Evolutionary conservation across 2,888 invertebrate species (phyloP), one percentile per base, ranked within the genome.

Genomic region (Sipunculus nudus): DNA sequence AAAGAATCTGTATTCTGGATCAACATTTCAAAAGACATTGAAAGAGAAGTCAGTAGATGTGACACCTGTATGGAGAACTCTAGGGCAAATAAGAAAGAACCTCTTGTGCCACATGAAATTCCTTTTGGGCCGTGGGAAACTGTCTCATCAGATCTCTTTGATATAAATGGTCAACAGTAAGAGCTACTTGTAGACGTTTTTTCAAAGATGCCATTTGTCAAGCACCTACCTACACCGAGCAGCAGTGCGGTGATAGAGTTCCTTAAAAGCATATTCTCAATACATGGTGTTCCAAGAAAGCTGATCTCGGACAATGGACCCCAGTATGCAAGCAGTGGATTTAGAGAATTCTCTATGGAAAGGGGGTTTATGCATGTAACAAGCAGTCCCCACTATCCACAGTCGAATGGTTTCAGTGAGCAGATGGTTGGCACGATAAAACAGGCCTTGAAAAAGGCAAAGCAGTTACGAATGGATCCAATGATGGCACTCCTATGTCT

Each of bases 1-100:
- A 26, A 43, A 35, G 47, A 53, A 40, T 45, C 19, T 21, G 53
- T 66, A 6, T 64, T 38, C 29, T 64, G 66, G 63, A 39, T 47
- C n/a, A 53, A 58, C 16, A 61, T 66, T 23, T 64, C 61, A 52
- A 46, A 50, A 35, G 58, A 57, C 46, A 66, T 66, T 19, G 53
- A 48, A 21, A 26, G 45, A 21, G 29, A 35, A 29, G 25, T 48
- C n/a, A 28, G 31, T 8, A 25, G n/a, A 8, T 56, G 49, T 38
- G 25, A n/a, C n/a, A 61, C 23, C 13, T 57, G 63, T 38, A 53
- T 60, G 21, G 46, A 46, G 31, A 31, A 41, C 26, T 41, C 50
- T 28, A 43, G 45, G 25, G 16, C 53, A n/a, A 61, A 62, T 26
- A 16, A 26, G n/a, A n/a, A 26, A 10, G 52, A 53, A 50, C 45